phyloP scores from a whole-genome alignment of 2,113 vertebrate species.

The Carassius auratus region DNA sequence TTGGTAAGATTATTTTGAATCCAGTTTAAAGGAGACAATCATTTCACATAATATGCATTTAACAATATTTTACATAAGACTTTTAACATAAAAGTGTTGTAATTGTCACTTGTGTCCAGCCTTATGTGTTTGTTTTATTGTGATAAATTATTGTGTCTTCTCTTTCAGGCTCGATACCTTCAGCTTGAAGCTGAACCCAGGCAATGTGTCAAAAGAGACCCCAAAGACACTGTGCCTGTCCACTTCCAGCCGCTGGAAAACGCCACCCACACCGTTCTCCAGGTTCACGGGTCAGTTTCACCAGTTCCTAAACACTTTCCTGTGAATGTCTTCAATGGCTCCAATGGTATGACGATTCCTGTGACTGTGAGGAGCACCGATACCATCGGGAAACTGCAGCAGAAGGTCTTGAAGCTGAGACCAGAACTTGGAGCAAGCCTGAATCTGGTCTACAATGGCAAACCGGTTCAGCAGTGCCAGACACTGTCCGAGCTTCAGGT shows the following conservation, averaged over 20 bases:
- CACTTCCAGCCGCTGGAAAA: not conserved
- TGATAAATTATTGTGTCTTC: not conserved
- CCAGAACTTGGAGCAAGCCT: not conserved
- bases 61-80: not conserved
- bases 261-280: constrained; percentile 24
- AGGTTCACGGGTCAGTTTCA: not conserved
- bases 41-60: not conserved
- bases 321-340: constrained; percentile 37
- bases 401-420: not conserved
- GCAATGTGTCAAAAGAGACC: constrained; percentile 2
- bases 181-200: not conserved
- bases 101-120: not conserved
- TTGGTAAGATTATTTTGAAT: not conserved
- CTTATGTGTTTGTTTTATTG: not conserved
- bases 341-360: not conserved
- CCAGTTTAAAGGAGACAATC: not conserved
- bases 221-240: not conserved
- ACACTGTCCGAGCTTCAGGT: constrained; percentile 36
- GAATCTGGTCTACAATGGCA: constrained; percentile 50
- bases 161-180: not conserved
- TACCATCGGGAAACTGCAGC: constrained; percentile 45
- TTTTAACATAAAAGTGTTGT: not conserved
- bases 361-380: constrained; percentile 10
- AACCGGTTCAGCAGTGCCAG: not conserved
- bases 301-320: fast-evolving